Conservation (phyloP, 2,797 vertebrate species). For the Urophycis tenuis region DNA sequence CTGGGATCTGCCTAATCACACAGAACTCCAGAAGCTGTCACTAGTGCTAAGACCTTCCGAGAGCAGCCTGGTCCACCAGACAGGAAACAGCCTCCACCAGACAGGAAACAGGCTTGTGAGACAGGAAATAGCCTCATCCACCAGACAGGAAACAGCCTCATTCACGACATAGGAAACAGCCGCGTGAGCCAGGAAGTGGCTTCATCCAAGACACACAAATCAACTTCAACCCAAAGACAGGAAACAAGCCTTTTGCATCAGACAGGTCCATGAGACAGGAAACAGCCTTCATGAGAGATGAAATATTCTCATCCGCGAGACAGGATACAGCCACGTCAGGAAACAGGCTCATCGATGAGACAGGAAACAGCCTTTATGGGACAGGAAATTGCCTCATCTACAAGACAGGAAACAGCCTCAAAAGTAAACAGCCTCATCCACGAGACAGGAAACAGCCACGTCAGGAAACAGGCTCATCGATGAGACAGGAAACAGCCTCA, state of each 20-base stretch:
- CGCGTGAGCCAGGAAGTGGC: background rate
- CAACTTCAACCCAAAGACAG: background rate
- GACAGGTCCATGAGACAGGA: background rate
- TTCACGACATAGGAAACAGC: background rate
- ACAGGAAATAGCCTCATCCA: background rate
- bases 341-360: no score
- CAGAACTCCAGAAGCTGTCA: slow-evolving; percentile 46
- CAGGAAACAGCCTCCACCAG: slow-evolving; percentile 4
- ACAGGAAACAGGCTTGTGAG: background rate
- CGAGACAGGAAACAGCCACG: no score
- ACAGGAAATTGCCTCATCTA: no score
- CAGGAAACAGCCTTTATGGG: no score
- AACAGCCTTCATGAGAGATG: background rate
- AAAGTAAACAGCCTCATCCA: no score
- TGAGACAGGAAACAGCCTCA: no score
- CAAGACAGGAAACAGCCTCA: no score
- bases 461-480: no score
- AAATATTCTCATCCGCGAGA: background rate
- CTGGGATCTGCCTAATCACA: slow-evolving; percentile 42
- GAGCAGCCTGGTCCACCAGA: background rate
- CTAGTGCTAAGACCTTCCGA: slow-evolving; percentile 35
- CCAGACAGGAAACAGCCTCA: background rate
- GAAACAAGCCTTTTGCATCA: background rate
- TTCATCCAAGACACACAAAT: background rate
- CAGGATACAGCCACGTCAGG: no score